Conservation (phyloP, 2,113 vertebrate genomes). For the Azemiops feae region DNA sequence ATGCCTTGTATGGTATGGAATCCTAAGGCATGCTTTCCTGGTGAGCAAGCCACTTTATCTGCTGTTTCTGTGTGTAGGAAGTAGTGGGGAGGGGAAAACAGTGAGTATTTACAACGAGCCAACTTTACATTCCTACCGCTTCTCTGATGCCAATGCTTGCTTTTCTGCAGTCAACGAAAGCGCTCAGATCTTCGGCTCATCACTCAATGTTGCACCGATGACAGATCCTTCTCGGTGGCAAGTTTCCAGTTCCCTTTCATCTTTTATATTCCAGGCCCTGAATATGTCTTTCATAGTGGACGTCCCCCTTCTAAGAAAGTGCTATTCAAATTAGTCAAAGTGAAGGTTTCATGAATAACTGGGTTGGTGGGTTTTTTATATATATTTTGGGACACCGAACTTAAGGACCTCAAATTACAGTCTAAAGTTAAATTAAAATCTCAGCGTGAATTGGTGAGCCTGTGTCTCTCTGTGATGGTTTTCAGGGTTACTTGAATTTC, state of each 20-base stretch:
- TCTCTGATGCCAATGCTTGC: not conserved
- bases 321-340: constrained; percentile 48
- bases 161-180: not conserved
- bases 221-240: not conserved
- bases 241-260: not conserved
- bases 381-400: constrained; percentile 25
- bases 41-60: too few relatives aligned
- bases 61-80: too few relatives aligned
- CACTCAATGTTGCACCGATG: not conserved
- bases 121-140: not conserved
- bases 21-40: too few relatives aligned
- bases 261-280: not conserved
- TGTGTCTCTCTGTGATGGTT: constrained; percentile 67
- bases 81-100: not conserved
- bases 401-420: constrained; percentile 62
- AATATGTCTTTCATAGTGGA: not conserved
- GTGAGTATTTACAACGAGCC: not conserved
- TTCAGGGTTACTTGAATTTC: constrained; percentile 75
- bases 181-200: not conserved
- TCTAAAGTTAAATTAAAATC: constrained; percentile 76
- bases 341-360: constrained; percentile 36
- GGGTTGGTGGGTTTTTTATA: not conserved
- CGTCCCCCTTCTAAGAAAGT: constrained; percentile 17
- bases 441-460: constrained; percentile 64
- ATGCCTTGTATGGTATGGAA: too few relatives aligned